These are phyloP conservation scores for Salvelinus namaycush DNA, from an alignment of 2,113 vertebrate species.

Conservation along the genomic window DNA sequence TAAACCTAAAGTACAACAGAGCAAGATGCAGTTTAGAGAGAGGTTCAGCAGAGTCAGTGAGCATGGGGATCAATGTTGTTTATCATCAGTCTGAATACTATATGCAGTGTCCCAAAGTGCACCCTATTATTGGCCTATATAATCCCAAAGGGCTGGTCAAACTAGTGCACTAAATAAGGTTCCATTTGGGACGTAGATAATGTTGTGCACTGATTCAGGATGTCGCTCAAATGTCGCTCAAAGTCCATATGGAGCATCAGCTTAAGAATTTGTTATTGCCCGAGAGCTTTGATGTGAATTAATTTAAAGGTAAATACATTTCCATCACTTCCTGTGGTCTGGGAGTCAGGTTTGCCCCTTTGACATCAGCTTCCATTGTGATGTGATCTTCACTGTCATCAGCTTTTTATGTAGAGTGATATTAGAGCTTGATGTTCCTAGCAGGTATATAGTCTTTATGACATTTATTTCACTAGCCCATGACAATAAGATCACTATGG, in stretches of 20 bases:
- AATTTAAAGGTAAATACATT: constrained; percentile 52
- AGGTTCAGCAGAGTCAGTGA: not conserved
- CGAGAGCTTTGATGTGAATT: constrained; percentile 48
- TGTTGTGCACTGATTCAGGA: constrained; percentile 26
- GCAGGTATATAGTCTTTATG: constrained; percentile 30
- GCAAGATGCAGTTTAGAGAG: constrained; percentile 25
- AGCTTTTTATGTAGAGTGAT: too few species aligned
- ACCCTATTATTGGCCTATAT: too few species aligned
- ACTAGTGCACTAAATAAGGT: too few species aligned
- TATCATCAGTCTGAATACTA: constrained; percentile 1
- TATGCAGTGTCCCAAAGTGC: too few species aligned
- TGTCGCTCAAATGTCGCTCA: constrained; percentile 3
- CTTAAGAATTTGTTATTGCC: constrained; percentile 29
- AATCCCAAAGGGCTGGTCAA: too few species aligned
- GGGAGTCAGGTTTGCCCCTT: constrained; percentile 20
- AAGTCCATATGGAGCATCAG: constrained; percentile 25
- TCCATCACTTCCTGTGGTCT: constrained; percentile 27
- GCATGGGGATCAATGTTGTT: constrained; percentile 15
- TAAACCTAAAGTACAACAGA: constrained; percentile 33
- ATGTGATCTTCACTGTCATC: too few species aligned
- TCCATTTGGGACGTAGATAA: not conserved
- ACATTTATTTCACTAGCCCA: constrained; percentile 61
- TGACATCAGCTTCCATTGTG: not conserved
- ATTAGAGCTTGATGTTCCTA: not conserved
- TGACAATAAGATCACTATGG: constrained; percentile 40